phyloP scores from a whole-genome alignment of 2,888 invertebrate genomes.

The Macrosoma leucophasiata region DNA sequence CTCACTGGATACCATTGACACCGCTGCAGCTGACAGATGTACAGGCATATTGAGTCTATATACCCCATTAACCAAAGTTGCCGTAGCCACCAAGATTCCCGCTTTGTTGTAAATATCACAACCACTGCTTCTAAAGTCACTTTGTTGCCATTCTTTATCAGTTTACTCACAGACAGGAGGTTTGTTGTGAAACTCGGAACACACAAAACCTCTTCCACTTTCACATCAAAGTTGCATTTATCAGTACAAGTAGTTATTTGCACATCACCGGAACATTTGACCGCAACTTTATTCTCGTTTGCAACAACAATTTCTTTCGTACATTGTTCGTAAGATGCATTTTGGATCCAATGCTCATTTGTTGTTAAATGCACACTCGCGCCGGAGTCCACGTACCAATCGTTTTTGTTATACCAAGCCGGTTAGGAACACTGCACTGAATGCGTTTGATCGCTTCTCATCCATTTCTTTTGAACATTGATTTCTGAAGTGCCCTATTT shows the following conservation, averaged over 20 bases:
- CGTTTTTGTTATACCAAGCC: conserved; percentile 12
- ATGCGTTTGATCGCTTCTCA: conserved; percentile 12
- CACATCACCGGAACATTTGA: conserved; percentile 15
- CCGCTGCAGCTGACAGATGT: not conserved
- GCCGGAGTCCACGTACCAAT: conserved; percentile 22
- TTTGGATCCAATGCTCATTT: conserved; percentile 10
- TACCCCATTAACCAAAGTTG: conserved; percentile 2
- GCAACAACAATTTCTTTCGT: conserved; percentile 16
- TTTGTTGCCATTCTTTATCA: conserved; percentile 12
- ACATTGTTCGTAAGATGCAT: conserved; percentile 1
- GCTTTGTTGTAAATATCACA: conserved; percentile 6
- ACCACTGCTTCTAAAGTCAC: conserved; percentile 10
- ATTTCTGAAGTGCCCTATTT: conserved; percentile 1
- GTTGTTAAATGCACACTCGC: conserved; percentile 18
- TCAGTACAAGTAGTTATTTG: conserved; percentile 12
- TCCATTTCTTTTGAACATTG: conserved; percentile 2
- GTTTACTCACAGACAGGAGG: conserved; percentile 12
- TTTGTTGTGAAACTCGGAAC: conserved; percentile 15
- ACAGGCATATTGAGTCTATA: conserved; percentile 2
- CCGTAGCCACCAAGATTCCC: conserved; percentile 2
- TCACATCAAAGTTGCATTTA: conserved; percentile 3
- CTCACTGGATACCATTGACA: not conserved
- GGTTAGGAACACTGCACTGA: conserved; percentile 20
- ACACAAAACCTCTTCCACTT: conserved; percentile 12
- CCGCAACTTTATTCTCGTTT: conserved; percentile 11